Base-by-base conservation (phyloP, 2,113 vertebrate species). In the Galbula dea region DNA sequence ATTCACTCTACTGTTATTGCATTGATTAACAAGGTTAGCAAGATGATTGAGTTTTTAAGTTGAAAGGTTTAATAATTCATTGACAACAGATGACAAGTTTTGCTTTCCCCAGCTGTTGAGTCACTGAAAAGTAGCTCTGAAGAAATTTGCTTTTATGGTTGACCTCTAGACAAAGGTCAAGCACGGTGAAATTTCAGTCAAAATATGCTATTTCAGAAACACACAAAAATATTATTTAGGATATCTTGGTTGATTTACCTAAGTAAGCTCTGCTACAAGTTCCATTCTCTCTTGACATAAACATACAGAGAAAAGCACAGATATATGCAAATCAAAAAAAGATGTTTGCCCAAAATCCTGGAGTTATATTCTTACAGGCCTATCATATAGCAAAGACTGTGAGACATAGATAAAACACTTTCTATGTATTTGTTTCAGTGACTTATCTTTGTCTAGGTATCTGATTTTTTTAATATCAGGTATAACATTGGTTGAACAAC, bases 401-500 rank as follows among this genome's bases (percentile, higher is more conserved):
- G 24, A 75, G 48, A 82, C 20, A 83, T 3, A 61, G 13, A 57
- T 14, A 79, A 78, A 82, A 27, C 12, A 49, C 2, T 32, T 77
- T 72, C 48, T 46, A 32, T 51, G 30, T 24, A 39, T 59, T 48
- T 37, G 16, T 58, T 87, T 80, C n/a, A 58, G 34, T 48, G 71
- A 91, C 74, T 83, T 78, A 29, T 54, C 62, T 63, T 89, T 71
- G 36, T 73, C 30, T 41, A 72, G 20, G 41, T 79, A 39, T 34
- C 27, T 57, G 54, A 8, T 83, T 89, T 59, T 82, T 89, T 92
- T 91, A 59, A 77, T 16, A 93, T 74, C 74, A 73, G 29, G 34
- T 76, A 61, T 87, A 92, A 82, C 43, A 91, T 63, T 61, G 84
- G 72, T 78, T 88, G 55, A 94, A 81, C 49, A 88, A 92, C 59